Evolutionary conservation across 53 echinoderm and acorn worm genomes (phyloP).

Genomic region (Echinarachnius parma): DNA sequence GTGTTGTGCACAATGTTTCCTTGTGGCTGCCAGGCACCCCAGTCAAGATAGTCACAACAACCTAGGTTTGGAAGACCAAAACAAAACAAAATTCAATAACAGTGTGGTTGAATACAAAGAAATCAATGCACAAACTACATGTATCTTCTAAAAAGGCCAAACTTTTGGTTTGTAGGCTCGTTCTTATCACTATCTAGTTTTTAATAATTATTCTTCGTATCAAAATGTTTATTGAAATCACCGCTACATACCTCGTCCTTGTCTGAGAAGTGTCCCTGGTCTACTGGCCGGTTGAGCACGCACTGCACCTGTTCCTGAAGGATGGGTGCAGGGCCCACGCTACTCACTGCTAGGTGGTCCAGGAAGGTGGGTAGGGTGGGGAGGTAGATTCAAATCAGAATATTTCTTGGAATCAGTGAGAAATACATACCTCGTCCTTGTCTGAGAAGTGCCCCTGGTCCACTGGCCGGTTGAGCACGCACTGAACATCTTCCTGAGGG

Average conservation of each 20-base stretch:
- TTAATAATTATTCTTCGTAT: too few species aligned
- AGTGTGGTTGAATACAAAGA: too few species aligned
- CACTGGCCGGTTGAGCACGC: constrained; percentile 38
- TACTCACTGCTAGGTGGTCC: constrained; percentile 74
- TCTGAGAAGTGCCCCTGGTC: too few species aligned
- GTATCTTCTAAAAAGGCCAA: too few species aligned
- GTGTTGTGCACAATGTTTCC: constrained; percentile 76
- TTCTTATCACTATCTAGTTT: too few species aligned
- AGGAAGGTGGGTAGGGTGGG: constrained; percentile 79
- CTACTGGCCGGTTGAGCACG: constrained; percentile 37
- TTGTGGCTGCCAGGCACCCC: constrained; percentile 94
- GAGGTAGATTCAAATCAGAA: too few species aligned
- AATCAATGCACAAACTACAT: too few species aligned
- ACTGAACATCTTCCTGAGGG: constrained; percentile 51
- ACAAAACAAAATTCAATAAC: too few species aligned
- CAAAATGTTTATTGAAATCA: too few species aligned
- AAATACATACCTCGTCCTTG: constrained; percentile 39
- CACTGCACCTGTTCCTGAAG: constrained; percentile 50
- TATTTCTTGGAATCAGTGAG: too few species aligned
- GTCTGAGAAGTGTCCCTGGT: too few species aligned
- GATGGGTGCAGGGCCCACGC: constrained; percentile 57
- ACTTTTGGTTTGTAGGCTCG: too few species aligned
- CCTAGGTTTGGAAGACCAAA: constrained; percentile 31
- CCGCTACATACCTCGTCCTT: constrained; percentile 39
- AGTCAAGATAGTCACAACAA: constrained; percentile 78